phyloP scores from a whole-genome alignment of 2,888 invertebrate genomes.

The Nymphalis polychloros region DNA sequence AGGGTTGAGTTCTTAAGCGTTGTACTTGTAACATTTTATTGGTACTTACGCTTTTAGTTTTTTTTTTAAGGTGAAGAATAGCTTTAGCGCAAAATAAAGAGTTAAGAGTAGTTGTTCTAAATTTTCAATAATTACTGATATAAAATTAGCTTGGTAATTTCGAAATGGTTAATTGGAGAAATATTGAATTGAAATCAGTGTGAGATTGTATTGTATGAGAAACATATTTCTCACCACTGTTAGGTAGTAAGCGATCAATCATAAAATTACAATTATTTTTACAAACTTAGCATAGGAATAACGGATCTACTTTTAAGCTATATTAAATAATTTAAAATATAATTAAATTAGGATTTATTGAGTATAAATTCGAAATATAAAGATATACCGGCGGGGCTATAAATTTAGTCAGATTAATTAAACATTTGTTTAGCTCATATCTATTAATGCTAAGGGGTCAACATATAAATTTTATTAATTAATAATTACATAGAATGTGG shows the following conservation, averaged over 20 bases:
- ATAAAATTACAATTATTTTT: not conserved
- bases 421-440: conserved; percentile 19
- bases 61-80: not conserved
- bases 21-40: conserved; percentile 25
- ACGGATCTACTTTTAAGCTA: not conserved
- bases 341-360: not conserved
- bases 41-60: conserved; percentile 16
- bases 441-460: conserved; percentile 25
- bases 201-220: too few species aligned
- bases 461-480: conserved; percentile 19
- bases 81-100: not conserved
- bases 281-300: not conserved
- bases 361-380: not conserved
- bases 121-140: too few species aligned
- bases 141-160: too few species aligned
- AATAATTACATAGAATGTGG: conserved; percentile 15
- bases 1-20: conserved; percentile 25
- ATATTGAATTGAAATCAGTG: too few species aligned
- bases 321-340: not conserved
- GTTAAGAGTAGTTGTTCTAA: not conserved
- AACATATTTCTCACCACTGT: too few species aligned
- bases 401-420: conserved; percentile 15
- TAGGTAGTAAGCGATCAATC: too few species aligned
- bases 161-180: too few species aligned
- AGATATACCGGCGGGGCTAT: conserved; percentile 1